Conservation (phyloP, 1,140 invertebrate genomes). For the Heterodera schachtii region DNA sequence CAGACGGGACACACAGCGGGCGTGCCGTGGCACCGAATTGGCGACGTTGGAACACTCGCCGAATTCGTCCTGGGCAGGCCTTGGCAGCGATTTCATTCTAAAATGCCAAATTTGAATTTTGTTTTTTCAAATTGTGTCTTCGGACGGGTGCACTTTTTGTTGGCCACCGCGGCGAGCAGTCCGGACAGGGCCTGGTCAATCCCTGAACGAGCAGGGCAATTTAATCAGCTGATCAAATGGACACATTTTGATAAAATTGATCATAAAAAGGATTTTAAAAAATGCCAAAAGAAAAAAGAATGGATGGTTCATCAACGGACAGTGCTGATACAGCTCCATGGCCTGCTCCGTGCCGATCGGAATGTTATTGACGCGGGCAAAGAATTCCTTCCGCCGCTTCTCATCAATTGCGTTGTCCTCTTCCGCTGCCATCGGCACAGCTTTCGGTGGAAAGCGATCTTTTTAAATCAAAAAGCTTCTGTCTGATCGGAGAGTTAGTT, state of each 20-base stretch:
- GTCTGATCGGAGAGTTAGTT: too few relatives aligned
- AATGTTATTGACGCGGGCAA: background rate
- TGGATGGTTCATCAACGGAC: background rate
- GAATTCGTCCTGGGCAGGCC: conserved; percentile 33
- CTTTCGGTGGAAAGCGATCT: background rate
- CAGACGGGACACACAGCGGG: conserved; percentile 34
- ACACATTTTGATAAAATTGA: too few relatives aligned
- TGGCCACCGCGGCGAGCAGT: conserved; percentile 15
- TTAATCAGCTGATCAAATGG: too few relatives aligned
- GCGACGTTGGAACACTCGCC: conserved; percentile 18
- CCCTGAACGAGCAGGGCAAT: background rate
- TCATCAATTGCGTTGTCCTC: background rate
- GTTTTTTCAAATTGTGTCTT: background rate
- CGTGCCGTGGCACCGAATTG: conserved; percentile 27
- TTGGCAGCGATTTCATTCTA: conserved; percentile 36
- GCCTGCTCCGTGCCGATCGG: background rate
- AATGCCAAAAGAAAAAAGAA: background rate
- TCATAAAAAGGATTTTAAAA: background rate
- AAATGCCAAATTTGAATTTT: background rate
- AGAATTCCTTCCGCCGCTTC: conserved; percentile 2
- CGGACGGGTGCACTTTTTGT: conserved; percentile 7
- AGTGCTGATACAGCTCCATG: conserved; percentile 19
- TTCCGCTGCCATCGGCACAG: background rate
- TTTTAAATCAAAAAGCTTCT: too few relatives aligned
- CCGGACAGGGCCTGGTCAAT: conserved; percentile 15